phyloP scores from a whole-genome alignment of 2,797 vertebrate genomes.

The Phalloptychus januarius region DNA sequence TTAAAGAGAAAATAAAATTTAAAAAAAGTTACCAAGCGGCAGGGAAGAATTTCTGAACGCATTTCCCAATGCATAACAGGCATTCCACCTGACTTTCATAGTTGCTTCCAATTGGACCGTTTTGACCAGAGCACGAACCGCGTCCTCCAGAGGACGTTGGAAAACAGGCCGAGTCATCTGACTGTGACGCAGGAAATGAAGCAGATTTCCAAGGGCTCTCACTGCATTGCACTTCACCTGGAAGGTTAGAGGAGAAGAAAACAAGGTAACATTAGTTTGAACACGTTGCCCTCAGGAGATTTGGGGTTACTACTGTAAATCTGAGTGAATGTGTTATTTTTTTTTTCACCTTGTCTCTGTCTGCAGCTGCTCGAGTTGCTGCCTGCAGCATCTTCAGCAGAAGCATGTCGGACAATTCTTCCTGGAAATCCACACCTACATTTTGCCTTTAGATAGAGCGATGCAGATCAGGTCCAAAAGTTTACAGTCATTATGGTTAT shows the following conservation, averaged over 20 bases:
- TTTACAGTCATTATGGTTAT: too few species aligned
- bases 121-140: conserved; percentile 88
- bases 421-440: conserved; percentile 89
- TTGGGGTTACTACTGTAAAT: background rate
- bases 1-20: background rate
- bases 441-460: conserved; percentile 81
- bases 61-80: conserved; percentile 95
- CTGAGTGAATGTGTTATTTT: background rate
- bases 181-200: conserved; percentile 89
- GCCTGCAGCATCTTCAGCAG: conserved; percentile 92
- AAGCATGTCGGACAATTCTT: conserved; percentile 92
- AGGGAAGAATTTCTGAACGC: conserved; percentile 92
- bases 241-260: background rate
- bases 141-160: conserved; percentile 85
- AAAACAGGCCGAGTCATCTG: conserved; percentile 89
- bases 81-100: conserved; percentile 99
- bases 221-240: conserved; percentile 96
- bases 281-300: background rate
- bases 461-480: background rate
- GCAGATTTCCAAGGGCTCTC: conserved; percentile 92
- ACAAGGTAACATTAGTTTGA: background rate
- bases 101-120: conserved; percentile 90
- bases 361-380: conserved; percentile 88
- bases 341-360: conserved; percentile 90
- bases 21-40: conserved; percentile 84